Percentiles rank a stretch among this genome's conserved stretches.
These are phyloP conservation scores for Spheniscus humboldti DNA, from an alignment of 2,797 vertebrate genomes.

Conservation along the genomic window DNA sequence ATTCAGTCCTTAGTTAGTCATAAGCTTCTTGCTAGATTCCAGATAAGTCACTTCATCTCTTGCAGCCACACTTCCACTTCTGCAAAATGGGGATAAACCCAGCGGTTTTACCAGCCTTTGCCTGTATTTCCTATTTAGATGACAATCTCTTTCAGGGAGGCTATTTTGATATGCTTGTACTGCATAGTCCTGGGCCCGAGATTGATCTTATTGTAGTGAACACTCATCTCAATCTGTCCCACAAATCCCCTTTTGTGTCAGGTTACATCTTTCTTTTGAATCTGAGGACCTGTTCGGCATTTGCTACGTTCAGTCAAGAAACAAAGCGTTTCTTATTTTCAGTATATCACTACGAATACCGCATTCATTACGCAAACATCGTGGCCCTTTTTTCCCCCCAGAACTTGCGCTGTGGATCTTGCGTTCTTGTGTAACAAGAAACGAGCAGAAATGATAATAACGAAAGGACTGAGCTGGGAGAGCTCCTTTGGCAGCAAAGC, in stretches of 20 bases:
- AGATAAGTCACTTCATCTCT: not conserved
- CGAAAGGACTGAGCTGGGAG: not conserved
- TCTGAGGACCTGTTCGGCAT: not conserved
- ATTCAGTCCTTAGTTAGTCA: not conserved
- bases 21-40: not conserved
- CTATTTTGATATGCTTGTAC: not conserved
- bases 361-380: fast-evolving
- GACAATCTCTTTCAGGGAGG: not conserved
- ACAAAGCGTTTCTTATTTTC: not conserved
- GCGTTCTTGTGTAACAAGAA: not conserved
- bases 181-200: not conserved
- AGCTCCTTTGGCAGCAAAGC: not conserved
- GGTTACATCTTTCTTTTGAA: not conserved
- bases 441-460: fast-evolving
- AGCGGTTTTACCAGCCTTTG: not conserved
- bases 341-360: not conserved
- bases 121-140: not conserved
- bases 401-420: not conserved
- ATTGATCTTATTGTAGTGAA: no score
- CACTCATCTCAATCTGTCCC: not conserved
- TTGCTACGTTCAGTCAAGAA: not conserved
- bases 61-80: not conserved
- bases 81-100: not conserved
- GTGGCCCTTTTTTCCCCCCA: not conserved
- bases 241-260: not conserved